Evolutionary conservation across 1,140 invertebrate genomes (phyloP).

Genomic region (Cydia amplana): DNA sequence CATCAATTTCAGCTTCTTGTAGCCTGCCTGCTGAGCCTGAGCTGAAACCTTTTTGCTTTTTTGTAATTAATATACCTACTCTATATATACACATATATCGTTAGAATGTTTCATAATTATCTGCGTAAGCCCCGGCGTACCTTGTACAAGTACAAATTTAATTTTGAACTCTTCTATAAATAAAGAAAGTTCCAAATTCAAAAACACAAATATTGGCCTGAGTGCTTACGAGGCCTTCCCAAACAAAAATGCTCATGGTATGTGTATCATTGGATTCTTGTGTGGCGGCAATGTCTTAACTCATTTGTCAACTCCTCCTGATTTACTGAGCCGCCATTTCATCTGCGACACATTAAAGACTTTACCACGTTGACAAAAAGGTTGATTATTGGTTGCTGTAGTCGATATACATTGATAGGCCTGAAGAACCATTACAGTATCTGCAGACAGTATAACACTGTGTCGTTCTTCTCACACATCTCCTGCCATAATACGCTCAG

Average conservation of each 20-base stretch:
- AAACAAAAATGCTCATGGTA: background rate
- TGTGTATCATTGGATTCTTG: conserved; percentile 2
- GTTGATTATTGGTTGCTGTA: background rate
- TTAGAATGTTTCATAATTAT: too few species aligned
- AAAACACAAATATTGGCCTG: too few species aligned
- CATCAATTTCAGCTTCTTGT: too few species aligned
- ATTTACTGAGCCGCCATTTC: conserved; percentile 18
- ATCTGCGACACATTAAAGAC: background rate
- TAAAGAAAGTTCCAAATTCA: too few species aligned
- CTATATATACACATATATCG: too few species aligned
- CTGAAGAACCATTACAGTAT: conserved; percentile 5
- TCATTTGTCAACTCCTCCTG: conserved; percentile 8
- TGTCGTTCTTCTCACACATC: conserved; percentile 17
- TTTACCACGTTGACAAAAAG: background rate
- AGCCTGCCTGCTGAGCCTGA: background rate
- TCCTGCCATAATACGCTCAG: conserved; percentile 16
- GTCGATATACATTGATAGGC: background rate
- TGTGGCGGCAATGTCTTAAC: background rate
- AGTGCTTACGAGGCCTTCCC: too few species aligned
- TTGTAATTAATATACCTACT: too few species aligned
- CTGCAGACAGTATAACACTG: background rate
- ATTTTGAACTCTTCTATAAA: too few species aligned
- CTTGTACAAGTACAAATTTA: too few species aligned
- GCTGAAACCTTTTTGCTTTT: too few species aligned
- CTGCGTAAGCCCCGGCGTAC: too few species aligned